phyloP scores from a whole-genome alignment of 2,113 vertebrate genomes.

The Paradoxurus hermaphroditus region DNA sequence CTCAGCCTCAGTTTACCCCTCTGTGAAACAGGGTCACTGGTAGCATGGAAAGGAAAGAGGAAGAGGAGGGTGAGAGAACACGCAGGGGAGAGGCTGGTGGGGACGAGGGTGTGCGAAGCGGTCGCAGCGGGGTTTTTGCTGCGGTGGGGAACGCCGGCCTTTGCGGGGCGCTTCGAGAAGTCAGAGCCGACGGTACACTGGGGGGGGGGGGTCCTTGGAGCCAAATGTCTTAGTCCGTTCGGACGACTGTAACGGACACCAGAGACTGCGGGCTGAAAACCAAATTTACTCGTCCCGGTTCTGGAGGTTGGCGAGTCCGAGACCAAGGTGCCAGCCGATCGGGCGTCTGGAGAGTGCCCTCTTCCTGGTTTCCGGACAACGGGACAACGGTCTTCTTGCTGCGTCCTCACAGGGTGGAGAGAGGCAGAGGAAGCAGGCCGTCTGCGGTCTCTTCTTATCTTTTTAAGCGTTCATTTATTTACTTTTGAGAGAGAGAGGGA shows the following conservation, averaged over 20 bases:
- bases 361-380: not conserved
- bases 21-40: not conserved
- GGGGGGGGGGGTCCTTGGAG: accelerated
- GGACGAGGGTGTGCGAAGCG: not conserved
- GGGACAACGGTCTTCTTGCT: not conserved
- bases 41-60: not conserved
- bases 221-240: not conserved
- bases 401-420: accelerated
- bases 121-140: accelerated
- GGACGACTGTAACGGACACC: not conserved
- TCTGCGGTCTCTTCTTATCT: not conserved
- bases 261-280: accelerated
- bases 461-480: no score
- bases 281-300: not conserved
- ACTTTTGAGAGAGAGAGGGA: no score
- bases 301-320: not conserved
- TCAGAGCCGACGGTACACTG: not conserved
- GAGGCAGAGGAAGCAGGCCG: not conserved
- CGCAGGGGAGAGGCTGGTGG: accelerated
- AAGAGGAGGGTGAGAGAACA: not conserved
- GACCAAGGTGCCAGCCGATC: not conserved
- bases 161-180: not conserved
- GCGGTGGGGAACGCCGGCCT: not conserved
- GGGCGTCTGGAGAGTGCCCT: not conserved
- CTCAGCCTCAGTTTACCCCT: not conserved